A percentile compares a stretch with the other conserved stretches of the same genome.
Conservation (phyloP, 2,888 invertebrate species). For the Apotomis betuletana region DNA sequence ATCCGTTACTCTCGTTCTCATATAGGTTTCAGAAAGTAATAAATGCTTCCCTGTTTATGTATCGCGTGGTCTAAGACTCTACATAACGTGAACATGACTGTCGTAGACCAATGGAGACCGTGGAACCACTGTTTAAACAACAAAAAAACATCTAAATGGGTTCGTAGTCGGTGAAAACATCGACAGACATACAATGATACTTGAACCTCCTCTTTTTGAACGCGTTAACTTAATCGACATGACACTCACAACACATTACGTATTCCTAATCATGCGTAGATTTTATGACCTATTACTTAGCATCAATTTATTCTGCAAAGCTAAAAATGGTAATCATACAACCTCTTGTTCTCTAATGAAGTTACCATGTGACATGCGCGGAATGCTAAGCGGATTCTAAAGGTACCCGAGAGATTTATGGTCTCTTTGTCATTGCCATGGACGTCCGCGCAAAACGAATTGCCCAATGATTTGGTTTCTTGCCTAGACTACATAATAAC, state of each 20-base stretch:
- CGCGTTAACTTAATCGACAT: neutral
- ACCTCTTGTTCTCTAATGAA: slow-evolving; percentile 32
- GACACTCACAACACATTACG: neutral
- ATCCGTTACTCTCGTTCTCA: too few relatives aligned
- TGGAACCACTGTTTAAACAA: too few relatives aligned
- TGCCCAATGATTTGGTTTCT: slow-evolving; percentile 16
- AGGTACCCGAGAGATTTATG: slow-evolving; percentile 33
- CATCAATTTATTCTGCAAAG: slow-evolving; percentile 20
- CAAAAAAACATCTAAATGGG: too few relatives aligned
- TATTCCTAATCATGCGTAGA: slow-evolving; percentile 5
- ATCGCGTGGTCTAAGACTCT: too few relatives aligned
- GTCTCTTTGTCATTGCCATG: slow-evolving; percentile 31
- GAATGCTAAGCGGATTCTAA: slow-evolving; percentile 23
- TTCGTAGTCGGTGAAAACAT: too few relatives aligned
- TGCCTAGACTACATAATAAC: slow-evolving; percentile 5
- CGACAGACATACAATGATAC: too few relatives aligned
- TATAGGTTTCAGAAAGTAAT: too few relatives aligned
- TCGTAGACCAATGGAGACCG: too few relatives aligned
- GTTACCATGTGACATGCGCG: slow-evolving; percentile 16
- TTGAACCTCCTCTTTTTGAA: too few relatives aligned
- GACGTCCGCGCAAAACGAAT: slow-evolving; percentile 21
- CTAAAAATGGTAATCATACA: slow-evolving; percentile 23
- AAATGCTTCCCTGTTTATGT: too few relatives aligned
- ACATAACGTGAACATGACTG: too few relatives aligned
- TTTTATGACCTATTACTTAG: slow-evolving; percentile 15